phyloP scores from a whole-genome alignment of 2,797 vertebrate genomes.

The Hypotaenidia philippensis region DNA sequence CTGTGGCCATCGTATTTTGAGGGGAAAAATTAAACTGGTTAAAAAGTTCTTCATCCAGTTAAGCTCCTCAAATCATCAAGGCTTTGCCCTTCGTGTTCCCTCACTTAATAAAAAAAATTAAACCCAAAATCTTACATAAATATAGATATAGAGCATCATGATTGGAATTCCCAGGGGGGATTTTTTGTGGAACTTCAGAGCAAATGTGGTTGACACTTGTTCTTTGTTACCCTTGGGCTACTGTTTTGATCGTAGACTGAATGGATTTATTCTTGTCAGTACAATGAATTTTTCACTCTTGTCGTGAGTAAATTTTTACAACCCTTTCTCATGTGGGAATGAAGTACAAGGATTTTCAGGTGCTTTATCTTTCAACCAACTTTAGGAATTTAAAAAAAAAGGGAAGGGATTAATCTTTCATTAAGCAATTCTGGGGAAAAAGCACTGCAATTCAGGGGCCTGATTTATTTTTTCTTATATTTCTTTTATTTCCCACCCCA shows the following conservation, averaged over 20 bases:
- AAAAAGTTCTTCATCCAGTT: background rate
- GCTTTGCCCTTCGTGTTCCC: background rate
- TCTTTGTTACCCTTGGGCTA: slow-evolving; percentile 79
- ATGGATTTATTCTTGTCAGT: slow-evolving; percentile 73
- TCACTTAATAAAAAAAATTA: background rate
- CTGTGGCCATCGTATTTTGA: background rate
- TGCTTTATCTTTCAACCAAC: background rate
- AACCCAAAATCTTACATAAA: slow-evolving; percentile 8
- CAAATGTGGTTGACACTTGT: slow-evolving; percentile 78
- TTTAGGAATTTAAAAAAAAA: background rate
- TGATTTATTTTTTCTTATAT: background rate
- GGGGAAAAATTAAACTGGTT: background rate
- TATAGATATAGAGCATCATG: slow-evolving; percentile 59
- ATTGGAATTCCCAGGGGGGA: slow-evolving; percentile 62
- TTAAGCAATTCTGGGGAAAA: background rate
- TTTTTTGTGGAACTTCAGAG: slow-evolving; percentile 70
- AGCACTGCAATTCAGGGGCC: background rate
- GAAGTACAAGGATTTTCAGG: slow-evolving; percentile 1
- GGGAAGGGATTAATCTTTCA: background rate
- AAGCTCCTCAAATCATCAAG: background rate
- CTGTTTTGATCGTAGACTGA: slow-evolving; percentile 75
- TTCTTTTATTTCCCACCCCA: background rate
- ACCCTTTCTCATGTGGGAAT: slow-evolving; percentile 42
- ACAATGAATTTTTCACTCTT: slow-evolving; percentile 65
- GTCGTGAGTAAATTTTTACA: slow-evolving; percentile 48